Percentiles rank a stretch among this genome's conserved stretches.
Conservation (phyloP, 2,113 vertebrate genomes). For the Peromyscus leucopus region DNA sequence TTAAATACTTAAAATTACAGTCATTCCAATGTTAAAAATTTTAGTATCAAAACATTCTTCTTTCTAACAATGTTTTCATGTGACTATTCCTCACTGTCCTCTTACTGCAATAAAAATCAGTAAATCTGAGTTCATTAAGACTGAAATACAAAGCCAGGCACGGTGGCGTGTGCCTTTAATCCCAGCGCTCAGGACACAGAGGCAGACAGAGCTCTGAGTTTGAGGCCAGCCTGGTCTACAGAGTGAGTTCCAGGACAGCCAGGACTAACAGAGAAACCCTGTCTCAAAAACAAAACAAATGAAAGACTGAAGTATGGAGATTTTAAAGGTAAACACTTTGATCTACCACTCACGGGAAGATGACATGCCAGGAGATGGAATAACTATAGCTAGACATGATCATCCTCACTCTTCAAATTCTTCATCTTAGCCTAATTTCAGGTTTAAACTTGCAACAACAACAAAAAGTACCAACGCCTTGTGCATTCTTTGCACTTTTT, state of each 20-base stretch:
- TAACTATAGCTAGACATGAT: not conserved
- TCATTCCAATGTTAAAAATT: conserved; percentile 2
- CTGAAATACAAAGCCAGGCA: not conserved
- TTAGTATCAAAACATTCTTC: conserved; percentile 24
- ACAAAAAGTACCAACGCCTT: not conserved
- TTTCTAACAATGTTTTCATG: not conserved
- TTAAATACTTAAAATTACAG: conserved; percentile 19
- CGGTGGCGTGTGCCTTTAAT: not conserved
- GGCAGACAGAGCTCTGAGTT: not conserved
- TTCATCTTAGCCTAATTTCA: conserved; percentile 28
- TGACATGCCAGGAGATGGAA: not conserved
- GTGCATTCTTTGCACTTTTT: not conserved
- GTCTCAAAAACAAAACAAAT: not conserved
- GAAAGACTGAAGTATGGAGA: not conserved
- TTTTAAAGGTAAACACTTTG: not conserved
- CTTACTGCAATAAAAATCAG: not conserved
- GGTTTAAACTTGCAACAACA: not conserved
- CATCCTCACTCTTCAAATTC: not conserved
- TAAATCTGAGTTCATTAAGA: not conserved
- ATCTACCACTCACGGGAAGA: not conserved
- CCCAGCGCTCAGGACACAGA: not conserved
- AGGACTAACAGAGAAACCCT: not conserved
- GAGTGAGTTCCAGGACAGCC: not conserved
- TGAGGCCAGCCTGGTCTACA: not conserved
- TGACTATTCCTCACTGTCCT: not conserved